Base-by-base conservation (phyloP, 2,888 invertebrate genomes). In the Myopa tessellatipennis region DNA sequence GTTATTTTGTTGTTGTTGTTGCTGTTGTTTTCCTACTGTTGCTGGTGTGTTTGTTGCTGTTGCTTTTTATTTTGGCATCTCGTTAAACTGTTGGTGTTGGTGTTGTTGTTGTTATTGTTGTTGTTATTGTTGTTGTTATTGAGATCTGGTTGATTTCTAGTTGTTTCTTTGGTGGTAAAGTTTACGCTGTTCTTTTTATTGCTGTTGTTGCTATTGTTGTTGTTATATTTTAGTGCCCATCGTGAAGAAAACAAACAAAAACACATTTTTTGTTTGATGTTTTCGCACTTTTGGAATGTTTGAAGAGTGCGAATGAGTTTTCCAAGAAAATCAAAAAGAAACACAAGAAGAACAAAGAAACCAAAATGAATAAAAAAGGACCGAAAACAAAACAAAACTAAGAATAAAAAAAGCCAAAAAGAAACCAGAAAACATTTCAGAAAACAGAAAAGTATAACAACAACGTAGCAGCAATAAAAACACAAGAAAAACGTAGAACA, bases 201-300 rank as follows among this genome's bases (percentile, higher is more conserved):
- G 75, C 69, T 38, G 75, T 75, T 38, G 40, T 68, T 69, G 65
- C 36, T 71, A n/a, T 71, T 73, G 55, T 67, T 75, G 75, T 75
- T 38, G 40, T 68, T 69, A 12, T 52, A 65, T 75, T 75, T 75
- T 75, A 75, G 75, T 75, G 75, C 75, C 69, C 75, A 69, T 68
- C 55, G 75, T 38, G 69, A 75, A 45, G 36, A 68, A 75, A 75
- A 75, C 75, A 75, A 75, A 60, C 68, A 75, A 68, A 63, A 65
- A 65, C 34, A 61, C 18, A 58, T 68, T 78, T 80, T 77, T 70
- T 76, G 81, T 82, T 81, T 82, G 82, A 82, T 78, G 82, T 82
- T 81, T 82, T 82, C 82, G 81, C 82, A 82, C 82, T 81, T 82
- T 81, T 78, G 52, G 63, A 76, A 72, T 75, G 76, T 77, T 79